Percentiles rank a stretch among this genome's conserved stretches.
Conservation (phyloP, 2,797 vertebrate genomes). For the Sebastes alutus region DNA sequence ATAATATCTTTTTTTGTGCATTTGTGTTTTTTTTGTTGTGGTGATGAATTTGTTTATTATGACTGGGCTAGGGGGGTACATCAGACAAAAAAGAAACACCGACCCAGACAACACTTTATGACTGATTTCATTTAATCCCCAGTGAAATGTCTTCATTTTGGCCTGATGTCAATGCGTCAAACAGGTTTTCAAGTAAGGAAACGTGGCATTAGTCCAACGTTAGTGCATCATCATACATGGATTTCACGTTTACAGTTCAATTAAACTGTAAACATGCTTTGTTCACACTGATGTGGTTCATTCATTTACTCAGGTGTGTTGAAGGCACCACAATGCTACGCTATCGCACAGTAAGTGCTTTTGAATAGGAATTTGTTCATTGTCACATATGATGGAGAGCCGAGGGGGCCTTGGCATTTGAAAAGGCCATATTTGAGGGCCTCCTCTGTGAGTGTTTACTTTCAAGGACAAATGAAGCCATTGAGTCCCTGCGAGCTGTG, state of each 20-base stretch:
- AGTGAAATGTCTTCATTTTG: slow-evolving; percentile 30
- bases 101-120: background rate
- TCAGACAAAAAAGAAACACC: background rate
- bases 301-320: slow-evolving; percentile 80
- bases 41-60: background rate
- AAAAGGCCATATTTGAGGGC: slow-evolving; percentile 83
- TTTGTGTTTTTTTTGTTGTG: background rate
- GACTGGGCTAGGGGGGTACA: background rate
- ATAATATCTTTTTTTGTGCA: no score
- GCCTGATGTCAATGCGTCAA: slow-evolving; percentile 28
- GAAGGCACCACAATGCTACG: slow-evolving; percentile 65
- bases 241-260: slow-evolving; percentile 65
- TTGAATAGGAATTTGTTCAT: slow-evolving; percentile 83
- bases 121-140: slow-evolving; percentile 22
- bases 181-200: slow-evolving; percentile 23
- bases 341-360: slow-evolving; percentile 79
- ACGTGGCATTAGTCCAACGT: background rate
- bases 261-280: slow-evolving; percentile 48
- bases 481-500: slow-evolving; percentile 80
- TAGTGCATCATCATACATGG: slow-evolving; percentile 13
- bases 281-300: slow-evolving; percentile 45
- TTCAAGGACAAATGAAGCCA: slow-evolving; percentile 84
- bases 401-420: slow-evolving; percentile 74
- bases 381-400: slow-evolving; percentile 82
- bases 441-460: slow-evolving; percentile 82